Conservation (phyloP, 2,888 invertebrate species). For the Amiota communis region DNA sequence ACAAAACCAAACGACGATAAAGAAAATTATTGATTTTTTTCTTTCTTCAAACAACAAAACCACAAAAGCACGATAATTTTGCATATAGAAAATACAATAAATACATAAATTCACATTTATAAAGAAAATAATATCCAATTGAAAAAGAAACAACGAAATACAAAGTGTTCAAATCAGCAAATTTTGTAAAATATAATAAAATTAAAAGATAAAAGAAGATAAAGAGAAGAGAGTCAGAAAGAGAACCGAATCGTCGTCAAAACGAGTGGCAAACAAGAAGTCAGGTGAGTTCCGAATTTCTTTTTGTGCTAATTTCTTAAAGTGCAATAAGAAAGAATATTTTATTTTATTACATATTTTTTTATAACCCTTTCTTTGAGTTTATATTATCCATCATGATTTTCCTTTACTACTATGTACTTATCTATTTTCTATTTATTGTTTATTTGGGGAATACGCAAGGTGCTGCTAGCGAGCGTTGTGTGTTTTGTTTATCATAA, state of each 20-base stretch:
- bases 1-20: conserved; percentile 3
- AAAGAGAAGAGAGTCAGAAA: neutral
- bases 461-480: too few relatives aligned
- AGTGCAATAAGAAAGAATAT: too few relatives aligned
- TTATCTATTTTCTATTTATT: too few relatives aligned
- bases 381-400: too few relatives aligned
- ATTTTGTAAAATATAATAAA: neutral
- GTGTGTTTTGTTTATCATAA: too few relatives aligned
- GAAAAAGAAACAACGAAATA: neutral
- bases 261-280: too few relatives aligned
- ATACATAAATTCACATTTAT: neutral
- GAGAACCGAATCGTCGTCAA: neutral
- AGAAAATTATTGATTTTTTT: conserved; percentile 10
- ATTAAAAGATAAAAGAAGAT: neutral
- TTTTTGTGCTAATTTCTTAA: too few relatives aligned
- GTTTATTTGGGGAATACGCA: too few relatives aligned
- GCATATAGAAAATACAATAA: neutral
- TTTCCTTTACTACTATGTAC: too few relatives aligned
- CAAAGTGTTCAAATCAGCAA: conserved; percentile 6
- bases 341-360: too few relatives aligned
- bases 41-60: neutral
- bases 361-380: too few relatives aligned
- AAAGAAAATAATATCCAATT: neutral
- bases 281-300: too few relatives aligned
- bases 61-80: neutral